Evolutionary conservation across 2,113 vertebrate genomes (phyloP).

Genomic region (Anarhynchus alexandrinus): DNA sequence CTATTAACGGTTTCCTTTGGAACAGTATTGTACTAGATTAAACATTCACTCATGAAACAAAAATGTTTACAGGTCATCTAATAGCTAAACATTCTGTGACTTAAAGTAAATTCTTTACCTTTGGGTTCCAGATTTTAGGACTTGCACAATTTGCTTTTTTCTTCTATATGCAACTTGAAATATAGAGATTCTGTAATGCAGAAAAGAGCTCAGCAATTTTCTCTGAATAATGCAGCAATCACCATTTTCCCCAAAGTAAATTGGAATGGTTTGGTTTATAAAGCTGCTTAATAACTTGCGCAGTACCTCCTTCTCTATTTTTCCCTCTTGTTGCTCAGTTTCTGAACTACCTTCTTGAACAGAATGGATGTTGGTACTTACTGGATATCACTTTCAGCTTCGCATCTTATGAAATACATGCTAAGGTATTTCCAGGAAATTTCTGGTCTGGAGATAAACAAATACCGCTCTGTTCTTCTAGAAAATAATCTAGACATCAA

Average conservation of each 20-base stretch:
- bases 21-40: constrained; percentile 48
- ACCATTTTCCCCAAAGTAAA: neutral
- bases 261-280: constrained; percentile 1
- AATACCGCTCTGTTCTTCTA: neutral
- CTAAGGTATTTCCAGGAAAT: neutral
- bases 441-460: neutral
- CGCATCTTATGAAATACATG: neutral
- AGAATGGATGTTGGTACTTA: neutral
- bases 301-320: neutral
- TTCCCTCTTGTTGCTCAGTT: neutral
- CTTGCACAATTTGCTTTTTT: neutral
- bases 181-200: neutral
- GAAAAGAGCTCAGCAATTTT: constrained; percentile 13
- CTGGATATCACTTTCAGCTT: neutral
- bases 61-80: constrained; percentile 48
- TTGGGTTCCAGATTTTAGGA: neutral
- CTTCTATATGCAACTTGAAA: neutral
- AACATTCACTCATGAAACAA: constrained; percentile 54
- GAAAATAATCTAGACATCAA: neutral
- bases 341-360: neutral
- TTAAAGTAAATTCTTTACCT: constrained; percentile 6
- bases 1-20: constrained; percentile 57
- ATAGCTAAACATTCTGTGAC: neutral
- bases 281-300: constrained; percentile 15
- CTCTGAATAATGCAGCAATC: constrained; percentile 38